A percentile compares a stretch with the other conserved stretches of the same genome.
Evolutionary conservation across 2,888 invertebrate genomes (phyloP).

Genomic region (Listrodromus nycthemerus): DNA sequence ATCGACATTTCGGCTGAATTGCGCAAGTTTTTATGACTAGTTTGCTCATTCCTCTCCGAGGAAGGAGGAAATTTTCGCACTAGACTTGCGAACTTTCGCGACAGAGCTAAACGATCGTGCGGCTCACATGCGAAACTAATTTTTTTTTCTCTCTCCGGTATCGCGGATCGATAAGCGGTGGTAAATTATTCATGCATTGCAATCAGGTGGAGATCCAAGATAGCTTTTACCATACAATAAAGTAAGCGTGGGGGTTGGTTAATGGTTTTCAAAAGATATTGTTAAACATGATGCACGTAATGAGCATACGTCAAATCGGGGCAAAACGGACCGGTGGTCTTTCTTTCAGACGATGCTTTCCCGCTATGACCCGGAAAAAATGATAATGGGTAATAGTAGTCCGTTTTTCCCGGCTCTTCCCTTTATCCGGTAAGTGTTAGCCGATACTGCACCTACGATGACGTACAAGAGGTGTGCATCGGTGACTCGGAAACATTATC

Average conservation of each 20-base stretch:
- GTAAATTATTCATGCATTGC: conserved; percentile 55
- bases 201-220: conserved; percentile 48
- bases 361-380: background rate
- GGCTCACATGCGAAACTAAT: conserved; percentile 28
- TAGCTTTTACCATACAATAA: conserved; percentile 30
- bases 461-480: background rate
- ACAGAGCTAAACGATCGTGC: background rate
- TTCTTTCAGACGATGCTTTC: background rate
- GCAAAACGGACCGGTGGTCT: background rate
- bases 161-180: conserved; percentile 49
- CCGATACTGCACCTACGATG: background rate
- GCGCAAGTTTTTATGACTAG: conserved; percentile 7
- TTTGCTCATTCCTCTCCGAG: background rate
- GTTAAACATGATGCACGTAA: background rate
- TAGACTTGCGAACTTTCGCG: background rate
- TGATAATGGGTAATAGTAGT: background rate
- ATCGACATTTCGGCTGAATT: background rate
- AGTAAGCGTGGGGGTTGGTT: background rate
- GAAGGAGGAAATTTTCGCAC: background rate
- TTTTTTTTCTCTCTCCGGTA: conserved; percentile 4
- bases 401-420: background rate
- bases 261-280: background rate
- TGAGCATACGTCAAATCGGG: background rate
- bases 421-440: background rate
- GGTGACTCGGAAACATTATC: background rate